phyloP scores from a whole-genome alignment of 2,113 vertebrate genomes.

The Mus pahari region DNA sequence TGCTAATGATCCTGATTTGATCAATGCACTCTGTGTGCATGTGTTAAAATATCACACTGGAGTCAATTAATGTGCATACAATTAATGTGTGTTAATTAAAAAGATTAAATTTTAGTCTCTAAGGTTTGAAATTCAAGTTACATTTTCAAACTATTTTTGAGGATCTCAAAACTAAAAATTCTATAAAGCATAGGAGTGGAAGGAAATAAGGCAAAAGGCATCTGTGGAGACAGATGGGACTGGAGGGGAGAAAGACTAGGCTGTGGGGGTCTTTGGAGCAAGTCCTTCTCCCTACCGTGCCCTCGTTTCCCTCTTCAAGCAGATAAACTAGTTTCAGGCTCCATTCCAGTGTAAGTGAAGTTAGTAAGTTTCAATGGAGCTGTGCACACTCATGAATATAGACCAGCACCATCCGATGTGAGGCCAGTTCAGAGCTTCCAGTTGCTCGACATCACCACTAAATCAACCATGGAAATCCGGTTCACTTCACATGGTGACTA shows the following conservation, averaged over 20 bases:
- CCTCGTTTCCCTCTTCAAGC: constrained; percentile 71
- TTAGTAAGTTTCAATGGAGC: constrained; percentile 61
- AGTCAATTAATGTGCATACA: background rate
- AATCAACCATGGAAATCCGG: background rate
- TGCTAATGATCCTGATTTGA: background rate
- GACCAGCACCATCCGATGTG: background rate
- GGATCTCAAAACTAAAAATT: constrained; percentile 65
- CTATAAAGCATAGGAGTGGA: constrained; percentile 68
- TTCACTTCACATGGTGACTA: background rate
- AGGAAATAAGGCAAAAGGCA: constrained; percentile 75
- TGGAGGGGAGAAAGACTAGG: constrained; percentile 53
- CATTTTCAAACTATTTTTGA: constrained; percentile 67
- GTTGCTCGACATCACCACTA: background rate
- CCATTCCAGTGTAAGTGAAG: constrained; percentile 67
- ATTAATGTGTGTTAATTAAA: background rate
- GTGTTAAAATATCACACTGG: background rate
- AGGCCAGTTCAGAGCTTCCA: background rate
- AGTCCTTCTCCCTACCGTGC: constrained; percentile 72
- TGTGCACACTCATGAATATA: constrained; percentile 14
- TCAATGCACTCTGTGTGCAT: background rate
- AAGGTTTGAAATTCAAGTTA: constrained; percentile 58
- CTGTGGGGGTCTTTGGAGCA: constrained; percentile 75
- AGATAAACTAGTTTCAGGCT: constrained; percentile 71
- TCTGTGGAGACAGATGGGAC: constrained; percentile 80
- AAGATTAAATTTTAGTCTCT: background rate